These are phyloP conservation scores for cattle (Bos taurus) DNA, from an alignment of 2,113 vertebrate species.

Conservation along the genomic window DNA sequence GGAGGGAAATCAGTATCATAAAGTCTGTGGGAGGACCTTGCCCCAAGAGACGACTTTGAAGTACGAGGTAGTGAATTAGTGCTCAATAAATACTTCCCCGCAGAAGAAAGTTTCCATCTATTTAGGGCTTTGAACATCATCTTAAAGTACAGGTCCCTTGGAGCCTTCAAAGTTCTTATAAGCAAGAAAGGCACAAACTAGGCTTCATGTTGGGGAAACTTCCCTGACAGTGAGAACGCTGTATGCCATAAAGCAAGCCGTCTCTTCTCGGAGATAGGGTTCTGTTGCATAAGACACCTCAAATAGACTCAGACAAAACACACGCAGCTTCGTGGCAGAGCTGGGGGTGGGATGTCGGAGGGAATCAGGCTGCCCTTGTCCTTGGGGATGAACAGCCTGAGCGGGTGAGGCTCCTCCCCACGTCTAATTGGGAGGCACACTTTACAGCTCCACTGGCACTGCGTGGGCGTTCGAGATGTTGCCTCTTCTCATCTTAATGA, in stretches of 20 bases:
- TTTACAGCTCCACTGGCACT: constrained; percentile 38
- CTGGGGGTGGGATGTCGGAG: neutral
- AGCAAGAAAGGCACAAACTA: constrained; percentile 18
- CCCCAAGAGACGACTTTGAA: neutral
- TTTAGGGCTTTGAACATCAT: constrained; percentile 24
- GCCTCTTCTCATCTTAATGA: constrained; percentile 51
- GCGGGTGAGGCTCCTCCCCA: constrained; percentile 27
- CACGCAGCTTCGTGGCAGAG: neutral
- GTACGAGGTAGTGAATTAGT: neutral
- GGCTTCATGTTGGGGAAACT: neutral
- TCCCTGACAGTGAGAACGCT: neutral
- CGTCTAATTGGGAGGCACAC: constrained; percentile 41
- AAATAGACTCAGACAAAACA: constrained; percentile 60
- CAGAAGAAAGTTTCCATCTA: neutral
- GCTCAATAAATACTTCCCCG: neutral
- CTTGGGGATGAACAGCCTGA: constrained; percentile 40
- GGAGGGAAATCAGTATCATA: neutral
- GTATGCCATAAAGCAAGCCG: neutral
- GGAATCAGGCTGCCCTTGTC: constrained; percentile 39
- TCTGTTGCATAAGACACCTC: constrained; percentile 51
- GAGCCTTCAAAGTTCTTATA: neutral
- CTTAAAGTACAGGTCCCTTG: neutral
- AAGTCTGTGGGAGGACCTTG: neutral
- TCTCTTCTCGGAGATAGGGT: neutral
- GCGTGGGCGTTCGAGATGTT: constrained; percentile 33